phyloP scores from a whole-genome alignment of 2,113 vertebrate genomes.

The Cyprinus carpio region DNA sequence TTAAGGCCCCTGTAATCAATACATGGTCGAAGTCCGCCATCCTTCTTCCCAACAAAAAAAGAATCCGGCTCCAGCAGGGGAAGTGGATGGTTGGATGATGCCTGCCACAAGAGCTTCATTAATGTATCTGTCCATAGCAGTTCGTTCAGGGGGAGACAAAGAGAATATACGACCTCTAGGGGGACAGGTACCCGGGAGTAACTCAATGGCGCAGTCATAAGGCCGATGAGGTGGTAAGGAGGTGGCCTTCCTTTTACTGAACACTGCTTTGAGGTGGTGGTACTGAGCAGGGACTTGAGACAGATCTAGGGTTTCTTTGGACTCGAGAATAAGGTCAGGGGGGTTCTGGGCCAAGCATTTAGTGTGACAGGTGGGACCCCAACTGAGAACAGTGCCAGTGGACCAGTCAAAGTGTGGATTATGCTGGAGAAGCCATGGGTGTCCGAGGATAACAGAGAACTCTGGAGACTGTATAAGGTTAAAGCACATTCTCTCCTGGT shows the following conservation, averaged over 20 bases:
- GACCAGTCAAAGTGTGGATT: too few species aligned
- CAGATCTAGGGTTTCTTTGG: background rate
- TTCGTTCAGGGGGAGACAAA: background rate
- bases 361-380: too few species aligned
- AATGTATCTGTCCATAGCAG: background rate
- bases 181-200: too few species aligned
- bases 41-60: background rate
- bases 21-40: background rate
- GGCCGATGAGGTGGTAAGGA: background rate
- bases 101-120: too few species aligned
- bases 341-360: too few species aligned
- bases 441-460: too few species aligned
- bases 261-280: background rate
- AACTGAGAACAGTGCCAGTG: too few species aligned
- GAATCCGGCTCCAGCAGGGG: background rate
- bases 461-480: too few species aligned
- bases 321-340: too few species aligned
- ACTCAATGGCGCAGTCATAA: background rate
- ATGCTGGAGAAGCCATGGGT: too few species aligned
- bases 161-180: too few species aligned
- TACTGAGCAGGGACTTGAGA: background rate
- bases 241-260: background rate
- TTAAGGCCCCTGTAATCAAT: background rate
- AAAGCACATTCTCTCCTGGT: too few species aligned
- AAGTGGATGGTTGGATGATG: background rate